These are phyloP conservation scores for Crotalus tigris DNA, from an alignment of 2,113 vertebrate species.

Conservation along the genomic window DNA sequence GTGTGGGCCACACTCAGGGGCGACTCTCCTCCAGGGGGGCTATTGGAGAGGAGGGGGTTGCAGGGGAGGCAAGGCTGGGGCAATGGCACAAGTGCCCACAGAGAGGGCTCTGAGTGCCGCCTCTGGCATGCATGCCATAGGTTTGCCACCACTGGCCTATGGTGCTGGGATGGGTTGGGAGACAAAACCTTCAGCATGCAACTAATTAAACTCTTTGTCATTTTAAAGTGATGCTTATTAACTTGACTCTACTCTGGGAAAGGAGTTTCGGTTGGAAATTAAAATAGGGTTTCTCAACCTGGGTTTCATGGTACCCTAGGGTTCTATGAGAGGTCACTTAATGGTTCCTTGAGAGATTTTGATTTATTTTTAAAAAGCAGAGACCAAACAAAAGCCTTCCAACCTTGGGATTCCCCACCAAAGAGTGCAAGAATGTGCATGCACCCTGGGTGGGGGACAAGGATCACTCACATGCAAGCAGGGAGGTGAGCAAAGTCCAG, in stretches of 20 bases:
- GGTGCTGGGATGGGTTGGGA: neutral
- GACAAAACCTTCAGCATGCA: neutral
- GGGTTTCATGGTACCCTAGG: neutral
- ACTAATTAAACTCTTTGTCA: neutral
- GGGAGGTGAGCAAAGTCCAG: no score
- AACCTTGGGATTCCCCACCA: neutral
- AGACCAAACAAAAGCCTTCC: neutral
- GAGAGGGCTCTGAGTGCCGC: no score
- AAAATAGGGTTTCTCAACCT: neutral
- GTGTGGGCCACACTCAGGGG: no score
- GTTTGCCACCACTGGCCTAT: neutral
- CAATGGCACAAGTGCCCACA: no score
- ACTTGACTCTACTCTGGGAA: neutral
- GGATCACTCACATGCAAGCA: neutral
- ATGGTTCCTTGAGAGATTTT: neutral
- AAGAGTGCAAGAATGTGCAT: neutral
- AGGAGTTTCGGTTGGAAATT: neutral
- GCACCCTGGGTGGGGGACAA: neutral
- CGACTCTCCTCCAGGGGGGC: no score
- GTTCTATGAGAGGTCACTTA: neutral
- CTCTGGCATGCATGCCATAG: no score
- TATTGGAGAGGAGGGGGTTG: no score
- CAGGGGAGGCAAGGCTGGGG: no score
- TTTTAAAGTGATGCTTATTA: neutral
- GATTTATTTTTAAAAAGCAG: neutral